Evolutionary conservation across 2,888 invertebrate species (phyloP).

Genomic region (Acanthococcus lagerstroemiae): DNA sequence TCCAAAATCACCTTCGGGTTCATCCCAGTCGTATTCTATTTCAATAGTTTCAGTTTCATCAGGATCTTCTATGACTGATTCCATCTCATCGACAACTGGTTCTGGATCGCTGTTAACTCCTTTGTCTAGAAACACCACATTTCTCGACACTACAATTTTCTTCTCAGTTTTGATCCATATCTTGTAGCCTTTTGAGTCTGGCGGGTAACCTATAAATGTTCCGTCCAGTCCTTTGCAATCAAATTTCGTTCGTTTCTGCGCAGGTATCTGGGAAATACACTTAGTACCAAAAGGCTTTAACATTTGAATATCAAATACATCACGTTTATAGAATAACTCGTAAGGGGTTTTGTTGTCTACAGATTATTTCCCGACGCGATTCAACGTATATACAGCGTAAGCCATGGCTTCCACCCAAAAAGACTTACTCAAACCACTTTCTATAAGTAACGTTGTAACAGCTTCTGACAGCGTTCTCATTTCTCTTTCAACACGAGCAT

Average conservation of each 20-base stretch:
- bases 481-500: slow-evolving; percentile 39
- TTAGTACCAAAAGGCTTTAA: slow-evolving; percentile 37
- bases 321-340: slow-evolving; percentile 34
- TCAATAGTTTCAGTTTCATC: slow-evolving; percentile 14
- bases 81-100: background rate
- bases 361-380: slow-evolving; percentile 19
- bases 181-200: slow-evolving; percentile 38
- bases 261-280: slow-evolving; percentile 39
- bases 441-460: slow-evolving; percentile 37
- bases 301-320: slow-evolving; percentile 12
- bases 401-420: slow-evolving; percentile 41
- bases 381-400: slow-evolving; percentile 5
- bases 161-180: slow-evolving; percentile 35
- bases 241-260: slow-evolving; percentile 36
- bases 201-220: slow-evolving; percentile 39
- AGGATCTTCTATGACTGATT: background rate
- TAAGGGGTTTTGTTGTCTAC: slow-evolving; percentile 36
- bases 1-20: too few species aligned
- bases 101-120: background rate
- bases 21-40: too few species aligned
- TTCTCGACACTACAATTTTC: slow-evolving; percentile 31
- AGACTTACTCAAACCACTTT: slow-evolving; percentile 34
- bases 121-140: slow-evolving; percentile 11
- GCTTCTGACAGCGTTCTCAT: slow-evolving; percentile 39
- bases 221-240: slow-evolving; percentile 36